These are phyloP conservation scores for Pseudopipra pipra DNA, from an alignment of 2,113 vertebrate genomes.

Conservation along the genomic window DNA sequence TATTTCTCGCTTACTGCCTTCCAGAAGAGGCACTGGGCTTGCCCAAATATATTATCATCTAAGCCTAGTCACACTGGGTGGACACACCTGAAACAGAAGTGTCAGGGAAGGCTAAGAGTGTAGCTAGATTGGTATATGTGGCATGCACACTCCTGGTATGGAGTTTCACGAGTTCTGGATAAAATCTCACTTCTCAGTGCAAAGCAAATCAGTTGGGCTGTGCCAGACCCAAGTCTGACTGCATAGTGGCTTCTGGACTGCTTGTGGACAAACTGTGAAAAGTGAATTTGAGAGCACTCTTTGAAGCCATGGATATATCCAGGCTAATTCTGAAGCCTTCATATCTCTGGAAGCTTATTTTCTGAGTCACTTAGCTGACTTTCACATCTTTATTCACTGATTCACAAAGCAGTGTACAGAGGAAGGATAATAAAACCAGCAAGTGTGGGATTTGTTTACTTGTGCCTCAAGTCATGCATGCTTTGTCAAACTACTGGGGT, in stretches of 20 bases:
- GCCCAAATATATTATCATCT: background rate
- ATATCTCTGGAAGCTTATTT: background rate
- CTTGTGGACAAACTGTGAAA: background rate
- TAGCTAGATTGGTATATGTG: background rate
- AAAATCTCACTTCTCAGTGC: background rate
- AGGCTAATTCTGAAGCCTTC: background rate
- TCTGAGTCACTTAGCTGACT: background rate
- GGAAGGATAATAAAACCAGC: background rate
- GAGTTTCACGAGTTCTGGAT: background rate
- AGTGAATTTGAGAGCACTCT: background rate
- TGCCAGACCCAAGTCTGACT: background rate
- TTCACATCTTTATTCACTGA: background rate
- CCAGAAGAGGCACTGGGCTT: background rate
- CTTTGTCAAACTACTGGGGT: background rate
- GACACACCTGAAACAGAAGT: background rate
- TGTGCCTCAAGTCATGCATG: background rate
- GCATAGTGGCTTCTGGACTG: background rate
- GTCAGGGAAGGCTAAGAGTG: background rate
- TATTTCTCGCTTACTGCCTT: background rate
- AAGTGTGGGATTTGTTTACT: background rate
- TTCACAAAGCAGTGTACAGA: background rate
- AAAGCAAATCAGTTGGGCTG: background rate
- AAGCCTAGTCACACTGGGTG: background rate
- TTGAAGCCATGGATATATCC: background rate
- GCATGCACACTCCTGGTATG: background rate